Conservation (phyloP, 2,888 invertebrate species). For the Chrysina gloriosa region DNA sequence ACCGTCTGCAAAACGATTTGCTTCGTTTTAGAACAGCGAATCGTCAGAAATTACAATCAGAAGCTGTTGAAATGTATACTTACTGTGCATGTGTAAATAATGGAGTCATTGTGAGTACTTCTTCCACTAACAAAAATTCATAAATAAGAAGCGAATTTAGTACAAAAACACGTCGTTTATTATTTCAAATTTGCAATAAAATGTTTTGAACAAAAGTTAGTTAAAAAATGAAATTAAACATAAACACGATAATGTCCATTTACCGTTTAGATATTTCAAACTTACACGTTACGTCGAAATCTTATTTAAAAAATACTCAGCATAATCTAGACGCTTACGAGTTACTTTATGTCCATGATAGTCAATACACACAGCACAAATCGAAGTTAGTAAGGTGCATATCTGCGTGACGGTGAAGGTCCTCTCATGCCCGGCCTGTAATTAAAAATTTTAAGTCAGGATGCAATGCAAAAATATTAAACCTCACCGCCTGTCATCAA, state of each 20-base stretch:
- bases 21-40: no score
- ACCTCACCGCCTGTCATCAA: conserved; percentile 84
- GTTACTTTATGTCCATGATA: neutral
- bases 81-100: no score
- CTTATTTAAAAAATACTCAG: conserved; percentile 4
- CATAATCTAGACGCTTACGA: neutral
- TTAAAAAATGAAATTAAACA: neutral
- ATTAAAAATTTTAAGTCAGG: conserved; percentile 54
- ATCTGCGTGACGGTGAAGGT: conserved; percentile 85
- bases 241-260: conserved; percentile 9
- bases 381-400: conserved; percentile 79
- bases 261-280: neutral
- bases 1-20: no score
- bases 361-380: neutral
- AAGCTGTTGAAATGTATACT: no score
- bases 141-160: neutral
- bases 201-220: neutral
- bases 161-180: conserved; percentile 9
- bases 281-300: conserved; percentile 8
- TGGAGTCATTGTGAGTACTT: no score
- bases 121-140: no score
- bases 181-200: conserved; percentile 1
- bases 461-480: neutral
- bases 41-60: no score
- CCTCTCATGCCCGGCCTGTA: conserved; percentile 82